Conservation (phyloP, 2,888 invertebrate species). For the Bembecia ichneumoniformis region DNA sequence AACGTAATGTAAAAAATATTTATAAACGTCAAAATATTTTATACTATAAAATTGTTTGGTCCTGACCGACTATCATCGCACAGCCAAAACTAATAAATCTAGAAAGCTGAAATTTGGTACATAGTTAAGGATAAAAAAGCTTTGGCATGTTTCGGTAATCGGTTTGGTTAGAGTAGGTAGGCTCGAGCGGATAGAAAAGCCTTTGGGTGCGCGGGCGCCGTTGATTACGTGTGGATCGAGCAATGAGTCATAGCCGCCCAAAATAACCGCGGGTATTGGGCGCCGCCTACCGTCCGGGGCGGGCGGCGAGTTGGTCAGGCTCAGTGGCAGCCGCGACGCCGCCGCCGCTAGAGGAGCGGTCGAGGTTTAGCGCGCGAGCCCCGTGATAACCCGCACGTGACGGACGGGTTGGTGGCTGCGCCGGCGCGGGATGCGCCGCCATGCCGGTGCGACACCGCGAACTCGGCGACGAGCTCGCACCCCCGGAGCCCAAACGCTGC, state of each 20-base stretch:
- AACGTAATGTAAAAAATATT: too few species aligned
- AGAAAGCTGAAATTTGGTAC: too few species aligned
- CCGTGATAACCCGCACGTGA: constrained; percentile 32
- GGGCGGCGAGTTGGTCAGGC: constrained; percentile 52
- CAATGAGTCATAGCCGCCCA: constrained; percentile 63
- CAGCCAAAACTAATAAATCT: too few species aligned
- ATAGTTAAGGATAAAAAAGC: too few species aligned
- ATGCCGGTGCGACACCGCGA: constrained; percentile 73
- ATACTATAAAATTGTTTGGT: too few species aligned
- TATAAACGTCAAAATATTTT: too few species aligned
- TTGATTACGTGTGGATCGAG: constrained; percentile 42
- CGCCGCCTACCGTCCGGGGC: constrained; percentile 71
- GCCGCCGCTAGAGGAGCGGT: constrained; percentile 63
- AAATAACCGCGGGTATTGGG: constrained; percentile 60
- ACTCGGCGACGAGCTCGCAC: constrained; percentile 70
- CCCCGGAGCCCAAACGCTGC: constrained; percentile 91
- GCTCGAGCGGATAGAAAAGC: constrained; percentile 19
- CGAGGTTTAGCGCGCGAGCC: constrained; percentile 39
- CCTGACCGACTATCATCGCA: too few species aligned
- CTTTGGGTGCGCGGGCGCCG: constrained; percentile 62
- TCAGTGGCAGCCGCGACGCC: constrained; percentile 68
- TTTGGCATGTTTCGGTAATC: not conserved
- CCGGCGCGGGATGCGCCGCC: constrained; percentile 72
- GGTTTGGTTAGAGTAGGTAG: not conserved
- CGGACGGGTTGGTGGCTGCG: constrained; percentile 47